Conservation (phyloP, 2,797 vertebrate species). For the Acipenser ruthenus region DNA sequence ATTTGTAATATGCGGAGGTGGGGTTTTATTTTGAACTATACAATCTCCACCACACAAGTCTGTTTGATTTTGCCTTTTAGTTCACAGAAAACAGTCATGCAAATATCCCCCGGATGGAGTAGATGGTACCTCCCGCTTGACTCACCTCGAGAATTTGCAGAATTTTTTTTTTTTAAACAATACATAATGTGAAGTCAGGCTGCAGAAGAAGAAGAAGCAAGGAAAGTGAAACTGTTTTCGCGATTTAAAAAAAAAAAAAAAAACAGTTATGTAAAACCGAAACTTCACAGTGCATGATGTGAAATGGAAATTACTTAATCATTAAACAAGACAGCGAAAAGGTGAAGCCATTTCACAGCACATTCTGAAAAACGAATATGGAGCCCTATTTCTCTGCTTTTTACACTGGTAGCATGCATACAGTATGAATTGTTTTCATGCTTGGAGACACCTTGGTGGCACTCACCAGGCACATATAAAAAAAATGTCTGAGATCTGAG, state of each 20-base stretch:
- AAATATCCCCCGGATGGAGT: constrained; percentile 19
- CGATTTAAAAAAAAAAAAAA: no score
- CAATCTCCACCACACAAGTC: not conserved
- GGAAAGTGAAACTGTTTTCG: no score
- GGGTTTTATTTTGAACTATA: not conserved
- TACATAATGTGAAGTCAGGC: no score
- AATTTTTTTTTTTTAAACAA: no score
- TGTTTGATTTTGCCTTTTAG: not conserved
- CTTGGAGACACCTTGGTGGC: no score
- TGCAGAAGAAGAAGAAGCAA: no score
- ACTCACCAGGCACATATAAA: no score
- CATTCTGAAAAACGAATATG: constrained; percentile 38
- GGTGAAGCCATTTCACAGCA: constrained; percentile 40
- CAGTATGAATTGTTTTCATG: no score
- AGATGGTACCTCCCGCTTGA: constrained; percentile 26
- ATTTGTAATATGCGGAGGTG: not conserved
- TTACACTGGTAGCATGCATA: no score
- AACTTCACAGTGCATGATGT: constrained; percentile 21
- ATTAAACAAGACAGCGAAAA: constrained; percentile 31
- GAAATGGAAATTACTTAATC: constrained; percentile 36
- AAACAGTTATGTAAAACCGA: no score
- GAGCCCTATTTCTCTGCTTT: not conserved
- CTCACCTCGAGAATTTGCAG: constrained; percentile 14
- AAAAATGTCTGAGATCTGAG: no score
- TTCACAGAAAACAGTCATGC: constrained; percentile 27